These are phyloP conservation scores for Hemibagrus guttatus DNA, from an alignment of 2,797 vertebrate species.

Conservation along the genomic window DNA sequence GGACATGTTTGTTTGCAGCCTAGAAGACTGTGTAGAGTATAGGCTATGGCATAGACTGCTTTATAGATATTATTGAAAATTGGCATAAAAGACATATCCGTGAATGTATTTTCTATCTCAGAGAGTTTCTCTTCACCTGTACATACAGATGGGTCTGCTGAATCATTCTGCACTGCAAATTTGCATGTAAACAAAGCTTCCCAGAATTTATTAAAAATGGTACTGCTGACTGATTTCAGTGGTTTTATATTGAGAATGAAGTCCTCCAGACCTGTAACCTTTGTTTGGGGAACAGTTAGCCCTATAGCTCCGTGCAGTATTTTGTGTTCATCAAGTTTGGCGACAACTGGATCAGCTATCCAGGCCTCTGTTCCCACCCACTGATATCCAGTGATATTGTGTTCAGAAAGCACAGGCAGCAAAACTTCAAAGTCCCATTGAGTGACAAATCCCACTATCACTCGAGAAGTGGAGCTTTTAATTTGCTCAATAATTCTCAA, in stretches of 20 bases:
- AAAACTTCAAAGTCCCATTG: constrained; percentile 70
- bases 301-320: constrained; percentile 72
- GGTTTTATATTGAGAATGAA: constrained; percentile 37
- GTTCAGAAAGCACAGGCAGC: constrained; percentile 61
- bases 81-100: constrained; percentile 70
- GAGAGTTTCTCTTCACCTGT: constrained; percentile 38
- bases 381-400: constrained; percentile 70
- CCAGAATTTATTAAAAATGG: constrained; percentile 32
- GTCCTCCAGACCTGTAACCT: constrained; percentile 29
- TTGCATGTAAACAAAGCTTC: constrained; percentile 23
- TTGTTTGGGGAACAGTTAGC: constrained; percentile 61
- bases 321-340: constrained; percentile 66
- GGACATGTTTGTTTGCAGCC: constrained; percentile 40
- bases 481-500: constrained; percentile 68
- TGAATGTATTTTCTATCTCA: constrained; percentile 44
- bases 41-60: constrained; percentile 71
- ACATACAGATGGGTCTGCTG: not conserved
- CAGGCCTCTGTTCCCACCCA: constrained; percentile 74
- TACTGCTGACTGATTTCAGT: constrained; percentile 26
- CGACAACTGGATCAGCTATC: constrained; percentile 70
- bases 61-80: constrained; percentile 72
- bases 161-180: constrained; percentile 15
- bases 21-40: constrained; percentile 64
- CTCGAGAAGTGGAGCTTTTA: constrained; percentile 63
- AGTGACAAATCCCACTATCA: constrained; percentile 70